Conservation (phyloP, 2,797 vertebrate genomes). For the Pterois miles region DNA sequence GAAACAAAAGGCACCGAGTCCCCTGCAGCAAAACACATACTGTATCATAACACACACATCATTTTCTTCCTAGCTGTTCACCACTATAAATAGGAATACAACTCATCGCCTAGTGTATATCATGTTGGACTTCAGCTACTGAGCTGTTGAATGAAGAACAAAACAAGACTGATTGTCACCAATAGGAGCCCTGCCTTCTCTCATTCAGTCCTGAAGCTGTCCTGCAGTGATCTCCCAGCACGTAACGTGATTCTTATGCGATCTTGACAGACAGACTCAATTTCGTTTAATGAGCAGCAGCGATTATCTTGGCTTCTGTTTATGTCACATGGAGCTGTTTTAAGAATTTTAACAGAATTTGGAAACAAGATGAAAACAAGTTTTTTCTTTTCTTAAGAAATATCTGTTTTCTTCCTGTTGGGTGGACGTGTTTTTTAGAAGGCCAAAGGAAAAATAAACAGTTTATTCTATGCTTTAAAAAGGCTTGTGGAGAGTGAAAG, state of each 20-base stretch:
- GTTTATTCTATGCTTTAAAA: neutral
- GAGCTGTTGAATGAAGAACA: neutral
- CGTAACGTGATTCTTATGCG: neutral
- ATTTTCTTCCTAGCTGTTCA: constrained; percentile 15
- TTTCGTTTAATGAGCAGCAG: neutral
- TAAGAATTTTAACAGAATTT: neutral
- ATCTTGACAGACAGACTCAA: constrained; percentile 2
- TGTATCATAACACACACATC: constrained; percentile 3
- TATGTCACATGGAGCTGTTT: neutral
- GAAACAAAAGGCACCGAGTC: constrained; percentile 29
- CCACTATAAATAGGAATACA: neutral
- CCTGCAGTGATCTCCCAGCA: neutral
- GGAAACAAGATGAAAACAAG: neutral
- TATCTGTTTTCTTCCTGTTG: neutral
- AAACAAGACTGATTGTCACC: constrained; percentile 7
- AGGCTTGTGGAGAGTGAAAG: neutral
- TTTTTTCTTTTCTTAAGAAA: neutral
- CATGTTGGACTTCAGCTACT: neutral
- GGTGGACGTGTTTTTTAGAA: neutral
- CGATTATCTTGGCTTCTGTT: constrained; percentile 6
- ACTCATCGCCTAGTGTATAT: neutral
- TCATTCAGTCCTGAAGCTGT: neutral
- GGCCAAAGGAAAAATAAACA: neutral
- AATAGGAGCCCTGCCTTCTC: neutral
- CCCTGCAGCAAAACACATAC: constrained; percentile 7